Evolutionary conservation across 2,888 invertebrate species (phyloP), one percentile per base, ranked within the genome.

Genomic region (Apeira syringaria): DNA sequence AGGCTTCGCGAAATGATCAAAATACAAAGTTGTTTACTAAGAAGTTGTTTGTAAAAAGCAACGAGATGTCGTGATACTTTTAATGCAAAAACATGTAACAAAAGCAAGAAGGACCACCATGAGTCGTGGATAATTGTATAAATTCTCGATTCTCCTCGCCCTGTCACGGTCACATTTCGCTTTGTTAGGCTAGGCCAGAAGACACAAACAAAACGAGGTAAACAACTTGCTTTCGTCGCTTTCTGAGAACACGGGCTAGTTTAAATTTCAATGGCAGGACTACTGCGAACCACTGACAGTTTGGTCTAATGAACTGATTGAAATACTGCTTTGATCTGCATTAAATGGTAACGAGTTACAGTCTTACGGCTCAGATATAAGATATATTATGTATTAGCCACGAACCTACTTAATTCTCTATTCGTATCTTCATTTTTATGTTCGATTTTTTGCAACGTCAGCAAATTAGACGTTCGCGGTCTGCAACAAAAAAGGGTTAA

Each of bases 221-320:
- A 75, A 76, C 37, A 47, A 50, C 48, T 39, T 43, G 54, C 59
- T 9, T 8, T 20, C 24, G 51, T 48, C 40, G 64, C 59, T 65
- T 87, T 87, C 86, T 67, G 66, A 74, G 87, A 87, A 88, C 59
- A 54, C 48, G 55, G 47, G 64, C 78, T 85, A 83, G 85, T 86
- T 88, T 82, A 80, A 85, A 86, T 87, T 87, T 88, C 87, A 85
- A 87, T 83, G 74, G 81, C 68, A 63, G 74, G 74, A 72, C 72
- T 85, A 84, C 84, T 73, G 78, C 78, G 83, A 82, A 81, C 64
- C 60, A 61, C 63, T 71, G 70, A 61, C 79, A 67, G 73, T 78
- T 82, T 83, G 73, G 77, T 72, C 80, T 83, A 81, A 86, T 82
- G 74, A 86, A 84, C 80, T 71, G 80, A 85, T 83, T 80, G 81